These are phyloP conservation scores for Callocephalon fimbriatum DNA, from an alignment of 2,113 vertebrate species.

Conservation along the genomic window DNA sequence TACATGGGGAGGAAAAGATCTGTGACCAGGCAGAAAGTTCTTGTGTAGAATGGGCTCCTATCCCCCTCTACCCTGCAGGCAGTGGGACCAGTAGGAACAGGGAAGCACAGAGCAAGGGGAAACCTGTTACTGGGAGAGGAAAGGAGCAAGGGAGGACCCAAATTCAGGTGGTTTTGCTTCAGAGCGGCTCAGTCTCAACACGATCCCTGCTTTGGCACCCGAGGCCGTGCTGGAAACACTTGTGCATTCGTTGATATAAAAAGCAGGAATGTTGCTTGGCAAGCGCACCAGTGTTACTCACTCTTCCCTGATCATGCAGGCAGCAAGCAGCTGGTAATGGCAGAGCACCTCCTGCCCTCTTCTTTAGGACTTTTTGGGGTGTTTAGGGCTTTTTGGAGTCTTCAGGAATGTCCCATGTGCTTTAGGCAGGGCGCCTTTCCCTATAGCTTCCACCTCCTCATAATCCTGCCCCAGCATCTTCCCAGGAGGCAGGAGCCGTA, in stretches of 20 bases:
- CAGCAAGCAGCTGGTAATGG: not conserved
- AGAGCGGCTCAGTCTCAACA: not conserved
- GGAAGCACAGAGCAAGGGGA: not conserved
- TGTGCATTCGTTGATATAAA: not conserved
- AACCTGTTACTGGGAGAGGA: not conserved
- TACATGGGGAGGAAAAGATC: accelerated
- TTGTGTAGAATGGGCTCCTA: not conserved
- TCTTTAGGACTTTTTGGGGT: not conserved
- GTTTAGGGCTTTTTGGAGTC: not conserved
- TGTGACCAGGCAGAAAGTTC: not conserved
- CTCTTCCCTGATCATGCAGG: not conserved
- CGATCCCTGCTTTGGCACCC: accelerated
- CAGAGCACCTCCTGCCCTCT: not conserved
- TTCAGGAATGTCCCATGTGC: accelerated
- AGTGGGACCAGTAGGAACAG: not conserved
- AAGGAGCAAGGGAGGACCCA: not conserved
- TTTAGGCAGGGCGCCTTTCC: not conserved
- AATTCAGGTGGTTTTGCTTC: not conserved
- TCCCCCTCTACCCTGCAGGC: not conserved
- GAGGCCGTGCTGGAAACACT: accelerated
- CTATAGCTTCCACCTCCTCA: accelerated
- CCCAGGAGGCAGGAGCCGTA: accelerated
- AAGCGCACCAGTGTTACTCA: not conserved
- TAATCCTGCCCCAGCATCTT: not conserved
- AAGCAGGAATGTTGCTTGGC: not conserved